Evolutionary conservation across 2,113 vertebrate genomes (phyloP).

Genomic region (Andinoacara biseriatus): DNA sequence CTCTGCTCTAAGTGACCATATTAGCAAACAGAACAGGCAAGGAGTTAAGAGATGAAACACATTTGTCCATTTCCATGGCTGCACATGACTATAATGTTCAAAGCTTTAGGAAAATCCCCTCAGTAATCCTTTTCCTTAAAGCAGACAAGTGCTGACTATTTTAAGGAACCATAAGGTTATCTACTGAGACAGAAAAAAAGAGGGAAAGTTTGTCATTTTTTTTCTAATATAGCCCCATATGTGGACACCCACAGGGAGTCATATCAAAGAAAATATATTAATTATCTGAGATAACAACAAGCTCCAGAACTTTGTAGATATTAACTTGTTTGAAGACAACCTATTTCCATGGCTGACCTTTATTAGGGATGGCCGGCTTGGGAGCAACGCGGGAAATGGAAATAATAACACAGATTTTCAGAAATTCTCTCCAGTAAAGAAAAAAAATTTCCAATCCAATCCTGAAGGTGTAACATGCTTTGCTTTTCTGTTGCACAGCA

Average conservation of each 20-base stretch:
- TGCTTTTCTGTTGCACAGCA: not conserved
- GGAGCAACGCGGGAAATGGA: not conserved
- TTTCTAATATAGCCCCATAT: not conserved
- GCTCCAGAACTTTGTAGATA: not conserved
- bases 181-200: not conserved
- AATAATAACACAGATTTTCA: not conserved
- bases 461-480: not conserved
- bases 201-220: not conserved
- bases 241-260: not conserved
- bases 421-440: not conserved
- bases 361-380: not conserved
- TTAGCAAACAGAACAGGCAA: not conserved
- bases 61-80: not conserved
- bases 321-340: not conserved
- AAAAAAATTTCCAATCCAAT: not conserved
- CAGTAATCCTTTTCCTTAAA: not conserved
- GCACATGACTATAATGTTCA: not conserved
- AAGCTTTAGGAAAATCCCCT: conserved; percentile 6
- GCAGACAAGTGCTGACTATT: not conserved
- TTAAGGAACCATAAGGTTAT: not conserved
- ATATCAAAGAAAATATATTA: not conserved
- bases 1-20: not conserved
- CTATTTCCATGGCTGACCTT: not conserved
- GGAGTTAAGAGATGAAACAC: not conserved
- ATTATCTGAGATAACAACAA: not conserved